Evolutionary conservation across 2,113 vertebrate genomes (phyloP), one percentile per base, ranked within the genome.

Genomic region (Manacus vitellinus): DNA sequence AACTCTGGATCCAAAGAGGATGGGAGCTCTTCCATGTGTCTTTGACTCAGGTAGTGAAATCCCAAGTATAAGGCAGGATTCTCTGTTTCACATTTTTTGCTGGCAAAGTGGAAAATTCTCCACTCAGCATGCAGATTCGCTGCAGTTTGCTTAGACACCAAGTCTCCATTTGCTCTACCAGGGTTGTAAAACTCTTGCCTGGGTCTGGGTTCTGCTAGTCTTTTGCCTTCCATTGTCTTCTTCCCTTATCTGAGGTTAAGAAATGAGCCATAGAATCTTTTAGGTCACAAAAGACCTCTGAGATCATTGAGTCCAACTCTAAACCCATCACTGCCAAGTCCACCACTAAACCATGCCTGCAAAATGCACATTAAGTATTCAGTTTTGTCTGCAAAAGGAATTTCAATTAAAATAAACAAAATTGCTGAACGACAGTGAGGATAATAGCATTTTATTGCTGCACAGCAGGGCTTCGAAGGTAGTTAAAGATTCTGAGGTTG

Each of bases 61-160:
- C 41, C 22, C 11, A 49, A 88, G 62, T 33, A 79, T 75, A 92
- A 76, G 33, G 18, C 58, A 85, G 30, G 37, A 55, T 59, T 83
- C 62, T 72, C 87, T 52, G 56, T 72, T 93, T 92, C 79, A 51
- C 37, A 17, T 58, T 93, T 96, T 85, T 85, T 88, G 37, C 93
- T 93, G 88, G 71, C 67, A 83, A 86, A 90, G 90, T 41, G 85
- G 82, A 76, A 86, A 90, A 92, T 88, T 70, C 79, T 83, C 63
- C 46, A 33, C 62, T 91, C 55, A 66, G 46, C 76, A 70, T 0
- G 1, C 59, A 77, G 63, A 76, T 88, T 73, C 92, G 88, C 71
- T 88, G 78, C 41, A 83, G 62, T 76, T 92, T 90, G 49, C 79
- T 90, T 66, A 70, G 59, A 83, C 59, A 91, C 46, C 55, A 66